Base-by-base conservation (phyloP, 2,888 invertebrate species). In the Platycheirus rosarum region DNA sequence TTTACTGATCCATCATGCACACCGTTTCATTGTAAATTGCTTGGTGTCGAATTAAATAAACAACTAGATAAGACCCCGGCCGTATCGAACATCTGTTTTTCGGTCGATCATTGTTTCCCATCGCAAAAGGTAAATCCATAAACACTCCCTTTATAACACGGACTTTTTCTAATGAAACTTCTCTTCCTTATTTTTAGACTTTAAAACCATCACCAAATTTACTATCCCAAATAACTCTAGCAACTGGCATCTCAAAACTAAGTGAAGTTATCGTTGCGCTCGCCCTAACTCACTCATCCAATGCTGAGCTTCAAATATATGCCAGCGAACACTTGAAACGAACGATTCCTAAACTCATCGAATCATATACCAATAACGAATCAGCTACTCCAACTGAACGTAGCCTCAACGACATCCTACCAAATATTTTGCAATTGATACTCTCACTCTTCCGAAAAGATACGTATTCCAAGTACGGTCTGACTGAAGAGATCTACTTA, bases 201-300 rank as follows among this genome's bases (percentile, higher is more conserved):
- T 91, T 96, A 87, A 95, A 95, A 91, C 93, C 96, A 86, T 93
- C 95, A 86, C 92, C 94, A 86, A 95, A 96, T 89, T 93, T 97
- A 89, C 94, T 98, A 90, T 92, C 93, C 88, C 95, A 96, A 89
- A 92, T 98, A 87, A 95, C 95, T 91, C 95, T 96, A 92, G 93
- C 96, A 88, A 93, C 97, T 88, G 95, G 95, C 90, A 93, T 98
- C 88, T 95, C 95, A 80, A 94, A 96, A 86, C 95, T 97, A 51
- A 97, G 97, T 91, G 98, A 98, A 93, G 96, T 97, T 88, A 95
- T 96, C 60, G 95, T 98, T 91, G 96, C 96, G 74, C 92, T 98
- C 87, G 95, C 96, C 80, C 92, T 98, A 85, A 93, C 95, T 86
- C 94, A 96, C 88, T 97, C 97, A 14, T 93, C 94, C 48, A 95